Percentiles rank a stretch among this genome's conserved stretches.
phyloP scores from a whole-genome alignment of 2,113 vertebrate genomes.

The Ornithorhynchus anatinus region DNA sequence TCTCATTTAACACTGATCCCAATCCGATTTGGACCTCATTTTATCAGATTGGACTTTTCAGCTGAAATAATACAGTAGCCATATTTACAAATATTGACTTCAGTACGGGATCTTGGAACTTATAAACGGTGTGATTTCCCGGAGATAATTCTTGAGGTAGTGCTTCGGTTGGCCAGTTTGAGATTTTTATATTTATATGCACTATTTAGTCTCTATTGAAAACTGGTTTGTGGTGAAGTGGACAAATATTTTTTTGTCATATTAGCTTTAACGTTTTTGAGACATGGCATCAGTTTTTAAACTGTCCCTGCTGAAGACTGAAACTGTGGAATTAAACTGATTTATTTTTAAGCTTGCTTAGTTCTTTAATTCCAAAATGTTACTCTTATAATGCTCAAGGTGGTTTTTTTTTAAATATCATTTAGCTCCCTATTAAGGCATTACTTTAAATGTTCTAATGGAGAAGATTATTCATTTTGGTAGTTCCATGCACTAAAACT shows the following conservation, averaged over 20 bases:
- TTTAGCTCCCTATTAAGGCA: no score
- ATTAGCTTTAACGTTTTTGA: conserved; percentile 16
- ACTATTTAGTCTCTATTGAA: not conserved
- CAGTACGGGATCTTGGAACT: conserved; percentile 1
- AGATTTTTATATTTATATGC: conserved; percentile 1
- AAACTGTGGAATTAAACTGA: not conserved
- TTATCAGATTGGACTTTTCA: conserved; percentile 45
- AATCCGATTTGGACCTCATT: conserved; percentile 24
- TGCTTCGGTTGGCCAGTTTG: not conserved
- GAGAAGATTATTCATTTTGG: no score
- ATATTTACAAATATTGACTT: conserved; percentile 55
- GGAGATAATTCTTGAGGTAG: not conserved
- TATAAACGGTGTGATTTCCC: not conserved
- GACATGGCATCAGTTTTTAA: not conserved
- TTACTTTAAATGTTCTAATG: no score
- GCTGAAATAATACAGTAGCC: conserved; percentile 32
- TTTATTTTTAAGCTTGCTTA: no score
- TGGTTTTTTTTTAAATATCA: no score
- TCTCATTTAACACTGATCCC: conserved; percentile 33
- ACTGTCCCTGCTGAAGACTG: not conserved
- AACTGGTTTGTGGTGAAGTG: not conserved
- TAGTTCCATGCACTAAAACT: no score
- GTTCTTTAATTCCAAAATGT: no score
- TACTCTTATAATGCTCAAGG: no score
- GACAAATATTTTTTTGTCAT: conserved; percentile 14